These are phyloP conservation scores for Dipus sagitta DNA, from an alignment of 2,797 vertebrate genomes.

Conservation along the genomic window DNA sequence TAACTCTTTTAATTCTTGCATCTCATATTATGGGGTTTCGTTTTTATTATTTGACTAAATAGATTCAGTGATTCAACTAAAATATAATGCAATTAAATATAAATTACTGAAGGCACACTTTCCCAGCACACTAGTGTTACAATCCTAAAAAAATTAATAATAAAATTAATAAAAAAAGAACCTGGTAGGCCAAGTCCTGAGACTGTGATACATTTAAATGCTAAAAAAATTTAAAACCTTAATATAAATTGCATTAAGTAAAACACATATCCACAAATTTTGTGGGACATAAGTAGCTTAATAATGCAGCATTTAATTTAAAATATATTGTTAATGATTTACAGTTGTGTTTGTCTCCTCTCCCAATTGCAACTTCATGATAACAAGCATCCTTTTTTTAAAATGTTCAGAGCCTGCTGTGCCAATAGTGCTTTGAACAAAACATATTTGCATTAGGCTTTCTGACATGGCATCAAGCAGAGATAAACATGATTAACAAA, in stretches of 20 bases:
- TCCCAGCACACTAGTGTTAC: not conserved
- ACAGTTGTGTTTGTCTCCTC: constrained; percentile 77
- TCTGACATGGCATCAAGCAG: constrained; percentile 86
- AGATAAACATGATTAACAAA: constrained; percentile 88
- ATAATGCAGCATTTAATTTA: constrained; percentile 71
- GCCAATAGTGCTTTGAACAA: constrained; percentile 85
- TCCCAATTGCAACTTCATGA: constrained; percentile 79
- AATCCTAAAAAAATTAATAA: not conserved
- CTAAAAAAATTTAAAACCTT: constrained; percentile 18
- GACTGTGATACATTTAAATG: constrained; percentile 9
- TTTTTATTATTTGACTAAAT: not conserved
- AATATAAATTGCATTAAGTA: not conserved
- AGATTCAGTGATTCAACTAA: not conserved
- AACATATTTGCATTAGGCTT: constrained; percentile 86
- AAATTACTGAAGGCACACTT: constrained; percentile 32
- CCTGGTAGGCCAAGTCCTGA: not conserved
- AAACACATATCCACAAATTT: constrained; percentile 66
- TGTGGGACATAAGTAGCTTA: constrained; percentile 64
- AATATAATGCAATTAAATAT: not conserved
- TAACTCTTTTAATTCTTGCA: constrained; percentile 25
- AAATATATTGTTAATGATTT: constrained; percentile 84
- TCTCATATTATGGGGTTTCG: not conserved
- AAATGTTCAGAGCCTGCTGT: constrained; percentile 84
- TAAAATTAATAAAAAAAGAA: not conserved
- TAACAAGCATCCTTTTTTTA: constrained; percentile 82